A percentile compares a stretch with the other conserved stretches of the same genome.
phyloP scores from a whole-genome alignment of 1,140 invertebrate species.

The Holotrichia oblita region DNA sequence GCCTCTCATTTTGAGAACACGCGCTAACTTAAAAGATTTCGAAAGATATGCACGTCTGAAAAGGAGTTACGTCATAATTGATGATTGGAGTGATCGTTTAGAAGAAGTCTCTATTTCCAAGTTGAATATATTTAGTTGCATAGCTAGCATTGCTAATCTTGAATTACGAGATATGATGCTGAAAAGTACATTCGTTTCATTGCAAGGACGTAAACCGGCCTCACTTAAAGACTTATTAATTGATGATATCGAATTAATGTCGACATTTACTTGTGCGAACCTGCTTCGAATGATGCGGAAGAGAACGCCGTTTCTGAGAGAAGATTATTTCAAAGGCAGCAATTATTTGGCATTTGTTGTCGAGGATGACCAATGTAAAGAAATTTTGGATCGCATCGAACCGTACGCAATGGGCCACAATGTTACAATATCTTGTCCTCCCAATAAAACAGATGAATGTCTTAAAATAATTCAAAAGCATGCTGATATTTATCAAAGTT shows the following conservation, averaged over 20 bases:
- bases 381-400: not conserved
- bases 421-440: not conserved
- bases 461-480: not conserved
- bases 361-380: not conserved
- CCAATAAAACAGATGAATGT: not conserved
- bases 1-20: not conserved
- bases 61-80: not conserved
- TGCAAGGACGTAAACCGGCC: not conserved
- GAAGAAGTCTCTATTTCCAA: not conserved
- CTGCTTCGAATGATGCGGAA: not conserved
- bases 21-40: not conserved
- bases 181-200: not conserved
- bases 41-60: not conserved
- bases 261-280: not conserved
- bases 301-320: not conserved
- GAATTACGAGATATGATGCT: not conserved
- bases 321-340: not conserved
- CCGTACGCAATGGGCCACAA: not conserved
- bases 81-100: not conserved
- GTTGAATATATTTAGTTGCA: not conserved
- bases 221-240: not conserved
- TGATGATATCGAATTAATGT: not conserved
- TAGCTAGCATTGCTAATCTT: not conserved
- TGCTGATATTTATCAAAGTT: not conserved
- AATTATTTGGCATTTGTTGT: not conserved